Base-by-base conservation (phyloP, 2,113 vertebrate genomes). In the Daphoenositta chrysoptera region DNA sequence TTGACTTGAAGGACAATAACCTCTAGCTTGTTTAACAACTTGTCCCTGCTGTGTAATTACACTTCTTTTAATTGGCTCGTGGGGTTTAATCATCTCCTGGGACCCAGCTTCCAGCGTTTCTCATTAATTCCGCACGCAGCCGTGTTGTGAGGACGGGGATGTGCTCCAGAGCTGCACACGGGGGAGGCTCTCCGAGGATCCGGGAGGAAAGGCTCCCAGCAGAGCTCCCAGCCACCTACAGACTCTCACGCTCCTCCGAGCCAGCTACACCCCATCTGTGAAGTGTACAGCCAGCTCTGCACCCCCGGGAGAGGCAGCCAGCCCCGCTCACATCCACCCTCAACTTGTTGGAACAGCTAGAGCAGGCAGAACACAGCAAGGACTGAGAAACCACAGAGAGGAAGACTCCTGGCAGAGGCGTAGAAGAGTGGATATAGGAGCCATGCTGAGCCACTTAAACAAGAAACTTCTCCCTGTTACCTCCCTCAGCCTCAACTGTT, bases 1-100 rank as follows among this genome's bases (percentile, higher is more conserved):
- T 98, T 99, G 98, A 98, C 97, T 98, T 96, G 96, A 97, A 98
- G 98, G 98, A 98, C 98, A 98, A 98, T 98, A 98, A 99, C 98
- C 98, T 98, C 98, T 97, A 98, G 98, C 98, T 98, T 98, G 98
- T 98, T 98, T 98, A 98, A 98, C 98, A 98, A 97, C 98, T 98
- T 98, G 97, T 98, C 97, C 98, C 97, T 97, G 98, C 98, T 98
- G 98, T 97, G 97, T 98, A 98, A 99, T 98, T 98, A 98, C 97
- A 97, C 97, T 97, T 95, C 92, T 97, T 98, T 99, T 99, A 99
- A 99, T 99, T 98, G 98, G 97, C 98, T 98, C 83, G 2, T 91
- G 97, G 93, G 94, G 94, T 98, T 98, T 98, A 99, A 99, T 98
- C 98, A 98, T 98, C 97, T 97, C 98, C 96, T 97, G 98, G 97